phyloP scores from a whole-genome alignment of 1,140 invertebrate species.

The Cydia amplana region DNA sequence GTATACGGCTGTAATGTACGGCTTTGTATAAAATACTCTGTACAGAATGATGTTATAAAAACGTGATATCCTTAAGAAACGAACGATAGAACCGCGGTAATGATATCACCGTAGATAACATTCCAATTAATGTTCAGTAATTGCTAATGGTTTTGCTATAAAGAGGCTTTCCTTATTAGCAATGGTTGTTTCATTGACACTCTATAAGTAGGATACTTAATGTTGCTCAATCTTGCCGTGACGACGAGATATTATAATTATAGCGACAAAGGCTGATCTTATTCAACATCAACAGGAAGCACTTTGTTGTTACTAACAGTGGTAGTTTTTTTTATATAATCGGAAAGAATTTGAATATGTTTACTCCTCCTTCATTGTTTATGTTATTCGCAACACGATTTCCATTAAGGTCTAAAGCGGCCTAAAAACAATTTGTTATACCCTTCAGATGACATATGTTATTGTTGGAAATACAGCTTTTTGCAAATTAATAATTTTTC shows the following conservation, averaged over 20 bases:
- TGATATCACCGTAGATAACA: neutral
- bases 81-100: neutral
- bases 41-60: neutral
- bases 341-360: neutral
- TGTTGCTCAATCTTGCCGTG: slow-evolving; percentile 16
- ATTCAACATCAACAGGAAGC: slow-evolving; percentile 11
- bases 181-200: slow-evolving; percentile 15
- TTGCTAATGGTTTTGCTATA: slow-evolving; percentile 5
- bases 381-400: neutral
- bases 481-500: no score
- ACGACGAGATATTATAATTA: neutral
- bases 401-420: neutral
- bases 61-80: neutral
- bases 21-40: neutral
- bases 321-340: neutral
- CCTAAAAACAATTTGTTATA: neutral
- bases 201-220: neutral
- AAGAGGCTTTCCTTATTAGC: slow-evolving; percentile 6
- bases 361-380: neutral
- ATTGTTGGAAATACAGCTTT: no score
- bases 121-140: neutral
- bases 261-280: neutral
- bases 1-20: neutral
- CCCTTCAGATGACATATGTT: no score
- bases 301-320: neutral